Conservation (phyloP, 2,113 vertebrate species). For the Cynoglossus semilaevis region DNA sequence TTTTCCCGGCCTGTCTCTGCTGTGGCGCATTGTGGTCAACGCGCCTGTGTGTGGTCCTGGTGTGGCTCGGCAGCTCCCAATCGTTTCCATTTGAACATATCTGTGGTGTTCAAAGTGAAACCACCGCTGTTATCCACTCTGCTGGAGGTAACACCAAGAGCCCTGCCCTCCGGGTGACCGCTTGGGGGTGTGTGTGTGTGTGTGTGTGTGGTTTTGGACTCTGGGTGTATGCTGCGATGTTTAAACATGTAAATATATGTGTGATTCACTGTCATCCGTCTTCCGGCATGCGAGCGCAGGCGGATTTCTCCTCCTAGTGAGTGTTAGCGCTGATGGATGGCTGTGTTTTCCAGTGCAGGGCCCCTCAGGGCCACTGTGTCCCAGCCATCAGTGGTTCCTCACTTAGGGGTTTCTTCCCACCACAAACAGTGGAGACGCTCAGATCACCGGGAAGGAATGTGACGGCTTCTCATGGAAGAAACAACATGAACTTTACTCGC, state of each 20-base stretch:
- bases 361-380: slow-evolving; percentile 59
- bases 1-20: slow-evolving; percentile 66
- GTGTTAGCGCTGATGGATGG: slow-evolving; percentile 59
- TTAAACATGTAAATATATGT: slow-evolving; percentile 22
- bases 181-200: slow-evolving; percentile 9
- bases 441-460: slow-evolving; percentile 58
- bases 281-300: slow-evolving; percentile 29
- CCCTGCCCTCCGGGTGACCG: slow-evolving; percentile 50
- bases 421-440: slow-evolving; percentile 49
- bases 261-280: slow-evolving; percentile 50
- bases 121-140: slow-evolving; percentile 59
- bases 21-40: slow-evolving; percentile 64
- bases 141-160: slow-evolving; percentile 57
- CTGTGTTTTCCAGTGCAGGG: slow-evolving; percentile 54
- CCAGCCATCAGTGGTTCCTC: slow-evolving; percentile 53
- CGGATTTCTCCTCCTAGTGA: slow-evolving; percentile 40
- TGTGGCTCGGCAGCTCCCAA: slow-evolving; percentile 66
- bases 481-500: slow-evolving; percentile 22
- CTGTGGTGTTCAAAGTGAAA: slow-evolving; percentile 61
- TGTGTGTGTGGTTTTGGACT: not conserved
- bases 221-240: not conserved
- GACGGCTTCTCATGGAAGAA: slow-evolving; percentile 27
- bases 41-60: slow-evolving; percentile 69
- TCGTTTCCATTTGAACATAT: slow-evolving; percentile 70
- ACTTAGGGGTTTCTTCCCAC: slow-evolving; percentile 45